phyloP scores from a whole-genome alignment of 1,140 invertebrate species.

The Paraescarpia echinospica region DNA sequence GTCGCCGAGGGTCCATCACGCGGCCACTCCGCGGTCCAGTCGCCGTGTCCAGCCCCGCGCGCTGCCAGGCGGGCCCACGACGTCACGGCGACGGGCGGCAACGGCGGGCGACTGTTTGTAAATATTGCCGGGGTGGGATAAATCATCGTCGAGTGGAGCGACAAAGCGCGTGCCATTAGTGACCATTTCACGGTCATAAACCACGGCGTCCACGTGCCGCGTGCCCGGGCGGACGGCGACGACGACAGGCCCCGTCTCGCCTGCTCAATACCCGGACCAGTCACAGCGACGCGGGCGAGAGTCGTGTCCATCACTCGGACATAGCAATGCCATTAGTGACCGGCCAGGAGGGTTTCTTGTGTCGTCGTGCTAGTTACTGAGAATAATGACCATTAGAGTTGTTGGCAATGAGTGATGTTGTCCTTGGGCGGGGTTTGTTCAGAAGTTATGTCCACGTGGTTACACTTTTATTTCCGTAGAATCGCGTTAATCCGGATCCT shows the following conservation, averaged over 20 bases:
- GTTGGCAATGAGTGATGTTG: no score
- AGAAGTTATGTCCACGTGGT: no score
- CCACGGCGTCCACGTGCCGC: neutral
- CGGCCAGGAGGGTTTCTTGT: no score
- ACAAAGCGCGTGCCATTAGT: conserved; percentile 3
- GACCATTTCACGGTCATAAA: neutral
- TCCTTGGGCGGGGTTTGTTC: no score
- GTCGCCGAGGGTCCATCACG: neutral
- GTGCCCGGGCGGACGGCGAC: neutral
- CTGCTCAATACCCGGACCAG: neutral
- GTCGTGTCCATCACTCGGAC: no score
- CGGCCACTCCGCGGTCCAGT: neutral
- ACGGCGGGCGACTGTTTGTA: neutral
- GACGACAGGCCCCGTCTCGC: neutral
- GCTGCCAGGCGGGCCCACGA: neutral
- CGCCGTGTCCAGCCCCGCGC: neutral
- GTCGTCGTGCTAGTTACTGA: no score
- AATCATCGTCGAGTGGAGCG: neutral
- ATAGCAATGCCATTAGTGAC: no score
- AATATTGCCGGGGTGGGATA: neutral
- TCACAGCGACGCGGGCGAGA: neutral
- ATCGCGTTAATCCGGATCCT: no score
- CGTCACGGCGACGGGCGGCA: neutral
- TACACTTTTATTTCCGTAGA: no score
- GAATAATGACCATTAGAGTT: no score